Evolutionary conservation across 2,797 vertebrate genomes (phyloP).

Genomic region (Artibeus lituratus): DNA sequence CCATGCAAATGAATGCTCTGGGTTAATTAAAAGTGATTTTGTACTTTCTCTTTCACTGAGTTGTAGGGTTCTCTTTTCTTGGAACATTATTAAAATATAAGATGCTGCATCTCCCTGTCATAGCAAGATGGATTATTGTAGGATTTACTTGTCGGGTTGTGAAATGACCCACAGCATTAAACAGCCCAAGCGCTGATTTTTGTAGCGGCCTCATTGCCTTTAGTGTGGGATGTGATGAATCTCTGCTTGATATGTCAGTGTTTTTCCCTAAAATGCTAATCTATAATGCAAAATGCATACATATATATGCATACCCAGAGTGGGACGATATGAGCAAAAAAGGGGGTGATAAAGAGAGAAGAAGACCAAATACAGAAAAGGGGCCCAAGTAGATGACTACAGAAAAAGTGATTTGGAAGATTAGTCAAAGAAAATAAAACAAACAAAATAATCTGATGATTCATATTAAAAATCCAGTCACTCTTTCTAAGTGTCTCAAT

Average conservation of each 20-base stretch:
- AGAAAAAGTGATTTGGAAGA: not conserved
- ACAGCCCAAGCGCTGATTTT: not conserved
- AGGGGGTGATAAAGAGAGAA: not conserved
- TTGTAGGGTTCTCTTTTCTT: not conserved
- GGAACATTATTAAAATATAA: slow-evolving; percentile 46
- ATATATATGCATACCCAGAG: not conserved
- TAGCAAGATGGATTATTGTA: slow-evolving; percentile 54
- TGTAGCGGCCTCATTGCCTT: slow-evolving; percentile 47
- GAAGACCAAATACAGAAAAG: not conserved
- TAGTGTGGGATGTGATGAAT: slow-evolving; percentile 52
- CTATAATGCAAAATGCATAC: not conserved
- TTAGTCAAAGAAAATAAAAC: not conserved
- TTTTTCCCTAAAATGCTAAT: not conserved
- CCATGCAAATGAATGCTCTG: not conserved
- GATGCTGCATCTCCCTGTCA: slow-evolving; percentile 27
- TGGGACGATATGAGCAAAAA: not conserved
- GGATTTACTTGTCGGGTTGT: slow-evolving; percentile 51
- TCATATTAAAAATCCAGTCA: not conserved
- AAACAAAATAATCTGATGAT: not conserved
- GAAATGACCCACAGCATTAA: slow-evolving; percentile 63
- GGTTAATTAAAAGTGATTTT: not conserved
- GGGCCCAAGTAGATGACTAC: not conserved
- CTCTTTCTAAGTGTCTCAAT: not conserved
- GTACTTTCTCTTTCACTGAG: not conserved
- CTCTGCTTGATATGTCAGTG: not conserved